These are phyloP conservation scores for Saimiri boliviensis DNA, from an alignment of 2,113 vertebrate genomes.

Conservation along the genomic window DNA sequence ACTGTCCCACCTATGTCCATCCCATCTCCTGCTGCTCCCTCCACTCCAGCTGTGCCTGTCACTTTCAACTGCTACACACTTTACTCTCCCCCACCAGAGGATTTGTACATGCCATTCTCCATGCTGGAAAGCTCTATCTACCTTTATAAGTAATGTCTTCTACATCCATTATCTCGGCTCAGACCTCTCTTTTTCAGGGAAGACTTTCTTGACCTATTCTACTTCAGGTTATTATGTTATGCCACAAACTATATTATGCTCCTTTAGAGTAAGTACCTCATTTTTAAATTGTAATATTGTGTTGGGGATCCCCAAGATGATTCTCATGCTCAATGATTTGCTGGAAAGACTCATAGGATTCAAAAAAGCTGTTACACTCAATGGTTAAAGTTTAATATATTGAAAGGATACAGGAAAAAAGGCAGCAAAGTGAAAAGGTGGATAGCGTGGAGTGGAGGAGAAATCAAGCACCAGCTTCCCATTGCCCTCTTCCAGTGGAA, in stretches of 20 bases:
- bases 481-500: neutral
- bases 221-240: neutral
- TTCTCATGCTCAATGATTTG: neutral
- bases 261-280: neutral
- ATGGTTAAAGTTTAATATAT: neutral
- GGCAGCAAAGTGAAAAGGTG: neutral
- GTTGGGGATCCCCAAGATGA: neutral
- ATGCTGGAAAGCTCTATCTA: neutral
- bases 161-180: neutral
- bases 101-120: neutral
- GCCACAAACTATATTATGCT: neutral
- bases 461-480: neutral
- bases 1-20: neutral
- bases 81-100: neutral
- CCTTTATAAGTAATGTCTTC: neutral
- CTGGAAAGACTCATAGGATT: neutral
- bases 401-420: neutral
- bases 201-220: neutral
- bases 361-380: neutral
- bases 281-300: neutral
- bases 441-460: neutral
- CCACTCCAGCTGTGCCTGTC: neutral
- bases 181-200: neutral
- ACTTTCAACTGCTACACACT: neutral
- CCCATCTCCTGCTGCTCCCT: neutral